These are phyloP conservation scores for Esox masquinongy DNA, from an alignment of 2,797 vertebrate genomes.

Conservation along the genomic window DNA sequence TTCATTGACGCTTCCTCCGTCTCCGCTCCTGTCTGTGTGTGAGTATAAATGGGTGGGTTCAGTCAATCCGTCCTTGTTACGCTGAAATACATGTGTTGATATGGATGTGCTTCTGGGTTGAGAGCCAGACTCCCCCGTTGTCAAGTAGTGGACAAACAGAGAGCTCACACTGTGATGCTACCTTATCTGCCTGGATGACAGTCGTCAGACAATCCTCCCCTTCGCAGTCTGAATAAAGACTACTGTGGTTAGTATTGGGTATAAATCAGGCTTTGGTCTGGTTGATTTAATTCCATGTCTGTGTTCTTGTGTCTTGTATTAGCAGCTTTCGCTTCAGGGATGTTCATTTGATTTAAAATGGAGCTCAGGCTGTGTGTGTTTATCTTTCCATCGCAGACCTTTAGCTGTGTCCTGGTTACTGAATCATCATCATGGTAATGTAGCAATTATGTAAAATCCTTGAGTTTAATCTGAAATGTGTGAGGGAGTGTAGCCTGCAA, in stretches of 20 bases:
- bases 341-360: neutral
- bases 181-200: constrained; percentile 48
- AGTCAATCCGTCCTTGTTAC: constrained; percentile 52
- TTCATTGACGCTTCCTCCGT: constrained; percentile 33
- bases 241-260: neutral
- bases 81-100: constrained; percentile 43
- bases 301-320: neutral
- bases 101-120: constrained; percentile 52
- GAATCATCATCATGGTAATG: constrained; percentile 57
- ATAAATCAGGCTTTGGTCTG: no score
- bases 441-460: constrained; percentile 70
- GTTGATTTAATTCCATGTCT: neutral
- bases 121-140: constrained; percentile 49
- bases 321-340: neutral
- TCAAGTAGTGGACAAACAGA: constrained; percentile 51
- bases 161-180: constrained; percentile 48
- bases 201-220: constrained; percentile 31
- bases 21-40: constrained; percentile 43
- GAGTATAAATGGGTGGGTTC: constrained; percentile 49
- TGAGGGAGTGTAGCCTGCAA: constrained; percentile 46
- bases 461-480: constrained; percentile 62
- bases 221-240: neutral
- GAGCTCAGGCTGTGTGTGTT: neutral
- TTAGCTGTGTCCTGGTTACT: constrained; percentile 43
- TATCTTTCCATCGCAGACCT: constrained; percentile 1